Conservation (phyloP, 2,797 vertebrate species). For the Ambastaia sidthimunki region DNA sequence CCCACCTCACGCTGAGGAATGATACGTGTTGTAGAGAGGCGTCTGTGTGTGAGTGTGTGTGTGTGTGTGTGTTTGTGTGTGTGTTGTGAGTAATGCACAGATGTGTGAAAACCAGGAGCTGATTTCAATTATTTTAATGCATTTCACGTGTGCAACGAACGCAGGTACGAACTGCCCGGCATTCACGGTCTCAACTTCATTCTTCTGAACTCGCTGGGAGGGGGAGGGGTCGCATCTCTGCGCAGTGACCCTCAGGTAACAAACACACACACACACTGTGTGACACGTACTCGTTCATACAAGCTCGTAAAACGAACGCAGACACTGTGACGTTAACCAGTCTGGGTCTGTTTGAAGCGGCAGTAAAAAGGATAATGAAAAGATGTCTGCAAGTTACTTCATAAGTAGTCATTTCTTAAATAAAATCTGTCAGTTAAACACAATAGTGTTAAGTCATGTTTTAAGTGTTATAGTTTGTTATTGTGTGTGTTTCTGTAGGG, state of each 20-base stretch:
- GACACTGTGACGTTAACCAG: background rate
- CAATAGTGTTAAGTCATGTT: background rate
- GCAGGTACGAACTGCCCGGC: slow-evolving; percentile 85
- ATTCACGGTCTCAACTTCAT: slow-evolving; percentile 86
- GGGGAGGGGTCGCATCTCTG: slow-evolving; percentile 84
- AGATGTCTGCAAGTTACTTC: background rate
- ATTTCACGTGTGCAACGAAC: slow-evolving; percentile 23
- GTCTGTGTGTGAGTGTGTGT: slow-evolving; percentile 17
- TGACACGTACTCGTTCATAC: background rate
- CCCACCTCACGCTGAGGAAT: slow-evolving; percentile 31
- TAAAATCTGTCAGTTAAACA: no score
- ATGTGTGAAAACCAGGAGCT: slow-evolving; percentile 38
- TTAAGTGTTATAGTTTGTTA: background rate
- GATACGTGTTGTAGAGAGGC: slow-evolving; percentile 11
- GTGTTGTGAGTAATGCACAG: slow-evolving; percentile 35
- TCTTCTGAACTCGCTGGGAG: slow-evolving; percentile 83
- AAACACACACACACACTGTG: slow-evolving; percentile 16
- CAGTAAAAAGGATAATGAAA: background rate
- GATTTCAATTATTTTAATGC: slow-evolving; percentile 31
- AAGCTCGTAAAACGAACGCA: slow-evolving; percentile 8
- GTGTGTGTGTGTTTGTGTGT: slow-evolving; percentile 13
- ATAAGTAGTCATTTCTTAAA: background rate
- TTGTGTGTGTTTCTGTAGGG: slow-evolving; percentile 73
- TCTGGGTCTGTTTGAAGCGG: background rate
- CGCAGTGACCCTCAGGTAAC: slow-evolving; percentile 88